Base-by-base conservation (phyloP, 2,113 vertebrate genomes). In the Cyprinodon tularosa region DNA sequence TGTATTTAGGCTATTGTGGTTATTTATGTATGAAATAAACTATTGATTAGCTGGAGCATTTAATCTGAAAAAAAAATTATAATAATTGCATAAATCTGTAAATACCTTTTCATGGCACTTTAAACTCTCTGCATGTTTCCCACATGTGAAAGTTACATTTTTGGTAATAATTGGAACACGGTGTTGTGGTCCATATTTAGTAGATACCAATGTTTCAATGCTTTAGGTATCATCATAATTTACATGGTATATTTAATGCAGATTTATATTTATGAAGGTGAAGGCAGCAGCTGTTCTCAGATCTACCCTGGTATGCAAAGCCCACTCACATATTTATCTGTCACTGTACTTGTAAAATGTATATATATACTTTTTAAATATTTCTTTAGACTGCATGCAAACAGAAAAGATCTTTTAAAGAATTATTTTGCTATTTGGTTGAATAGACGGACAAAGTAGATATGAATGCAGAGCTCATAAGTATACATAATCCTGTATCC, bases 381-480 rank as follows among this genome's bases (percentile, higher is more conserved):
- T 66, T 45, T 13, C 45, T 17, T 11, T 17, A 12, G 37, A 29
- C 45, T 37, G 22, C 29, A 66, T 47, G 12, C 22, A 45, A 66
- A 66, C 50, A 50, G 47, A 15, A 20, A 10, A 20, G 12, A 15
- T 68, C 47, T 47, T 10, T 67, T 47, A 38, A 62, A 62, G 1
- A 17, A 75, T 17, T 17, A 0, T 76, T 67, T 29, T 36, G 60
- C 36, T n/a, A 42, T 40, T 40, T 47, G 29, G 48, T 53, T 70
- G 61, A 50, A 13, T 15, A 45, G 38, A 70, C 38, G 37, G 59
- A 77, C 45, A 53, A 62, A 37, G 66, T 15, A 50, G 53, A 48
- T 65, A 60, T 66, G 29, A 20, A 20, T 10, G 50, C n/a, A n/a
- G 37, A 39, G 40, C 17, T 74, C 59, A 66, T 38, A 68, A 76